phyloP scores from a whole-genome alignment of 1,140 invertebrate genomes.

The Steinernema feltiae region DNA sequence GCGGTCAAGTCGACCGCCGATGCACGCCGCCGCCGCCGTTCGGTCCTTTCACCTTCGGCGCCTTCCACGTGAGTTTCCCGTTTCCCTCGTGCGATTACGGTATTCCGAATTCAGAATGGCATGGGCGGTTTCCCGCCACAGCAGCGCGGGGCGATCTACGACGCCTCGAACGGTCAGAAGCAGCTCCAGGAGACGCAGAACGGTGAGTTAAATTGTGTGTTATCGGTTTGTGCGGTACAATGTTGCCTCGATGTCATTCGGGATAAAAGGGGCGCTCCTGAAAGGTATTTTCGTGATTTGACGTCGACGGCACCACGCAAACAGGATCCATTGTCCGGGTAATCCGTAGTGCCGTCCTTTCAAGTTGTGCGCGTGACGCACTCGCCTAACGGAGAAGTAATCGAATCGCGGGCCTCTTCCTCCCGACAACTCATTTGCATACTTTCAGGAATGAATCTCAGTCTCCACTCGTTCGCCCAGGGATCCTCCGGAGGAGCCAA shows the following conservation, averaged over 20 bases:
- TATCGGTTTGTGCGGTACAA: neutral
- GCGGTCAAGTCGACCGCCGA: neutral
- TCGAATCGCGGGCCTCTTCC: neutral
- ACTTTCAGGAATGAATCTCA: conserved; percentile 3
- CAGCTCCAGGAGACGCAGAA: neutral
- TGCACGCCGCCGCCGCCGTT: neutral
- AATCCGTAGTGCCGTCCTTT: neutral
- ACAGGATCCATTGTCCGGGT: too few relatives aligned
- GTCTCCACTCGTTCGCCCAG: conserved; percentile 4
- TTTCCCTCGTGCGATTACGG: too few relatives aligned
- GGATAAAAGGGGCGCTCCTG: neutral
- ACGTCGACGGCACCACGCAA: neutral
- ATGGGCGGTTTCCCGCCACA: conserved; percentile 5
- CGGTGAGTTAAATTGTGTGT: neutral
- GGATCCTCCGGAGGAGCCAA: neutral
- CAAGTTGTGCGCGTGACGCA: neutral
- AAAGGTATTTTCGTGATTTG: neutral
- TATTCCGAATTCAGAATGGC: neutral
- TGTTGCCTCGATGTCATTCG: too few relatives aligned
- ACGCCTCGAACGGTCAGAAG: neutral
- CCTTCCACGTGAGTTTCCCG: neutral
- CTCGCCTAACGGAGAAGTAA: neutral
- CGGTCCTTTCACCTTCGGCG: conserved; percentile 2
- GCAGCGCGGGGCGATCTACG: conserved; percentile 6
- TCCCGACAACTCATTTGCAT: conserved; percentile 14